Evolutionary conservation across 1,140 invertebrate genomes (phyloP).

Genomic region (Hestina assimilis): DNA sequence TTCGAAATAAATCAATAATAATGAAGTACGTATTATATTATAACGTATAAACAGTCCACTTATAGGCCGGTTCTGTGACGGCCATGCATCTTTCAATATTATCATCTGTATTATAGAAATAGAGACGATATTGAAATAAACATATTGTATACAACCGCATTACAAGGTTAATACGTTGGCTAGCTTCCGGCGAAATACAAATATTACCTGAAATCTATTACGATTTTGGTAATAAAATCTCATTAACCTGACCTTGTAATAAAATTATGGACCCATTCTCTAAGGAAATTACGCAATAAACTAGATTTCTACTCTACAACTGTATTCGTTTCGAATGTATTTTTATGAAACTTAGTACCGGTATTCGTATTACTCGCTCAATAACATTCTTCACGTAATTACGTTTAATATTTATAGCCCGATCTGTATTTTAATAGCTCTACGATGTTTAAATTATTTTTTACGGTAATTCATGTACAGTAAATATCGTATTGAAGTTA

Average conservation of each 20-base stretch:
- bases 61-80: constrained; percentile 8
- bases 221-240: background rate
- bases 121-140: background rate
- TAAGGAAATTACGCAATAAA: constrained; percentile 15
- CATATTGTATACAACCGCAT: background rate
- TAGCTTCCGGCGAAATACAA: constrained; percentile 11
- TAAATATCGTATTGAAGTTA: background rate
- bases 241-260: constrained; percentile 18
- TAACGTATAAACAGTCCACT: background rate
- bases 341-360: constrained; percentile 6
- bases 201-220: background rate
- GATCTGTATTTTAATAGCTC: constrained; percentile 15
- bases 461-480: background rate
- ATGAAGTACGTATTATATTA: too few relatives aligned
- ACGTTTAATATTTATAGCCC: constrained; percentile 11
- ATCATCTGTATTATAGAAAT: constrained; percentile 17
- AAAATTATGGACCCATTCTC: constrained; percentile 2
- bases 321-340: background rate
- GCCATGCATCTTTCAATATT: constrained; percentile 16
- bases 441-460: background rate
- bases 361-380: constrained; percentile 7
- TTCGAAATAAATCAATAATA: too few relatives aligned
- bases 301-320: background rate
- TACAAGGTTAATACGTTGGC: constrained; percentile 1
- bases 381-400: constrained; percentile 13